Evolutionary conservation across 2,888 invertebrate genomes (phyloP).

Genomic region (Sclerodermus sp.): DNA sequence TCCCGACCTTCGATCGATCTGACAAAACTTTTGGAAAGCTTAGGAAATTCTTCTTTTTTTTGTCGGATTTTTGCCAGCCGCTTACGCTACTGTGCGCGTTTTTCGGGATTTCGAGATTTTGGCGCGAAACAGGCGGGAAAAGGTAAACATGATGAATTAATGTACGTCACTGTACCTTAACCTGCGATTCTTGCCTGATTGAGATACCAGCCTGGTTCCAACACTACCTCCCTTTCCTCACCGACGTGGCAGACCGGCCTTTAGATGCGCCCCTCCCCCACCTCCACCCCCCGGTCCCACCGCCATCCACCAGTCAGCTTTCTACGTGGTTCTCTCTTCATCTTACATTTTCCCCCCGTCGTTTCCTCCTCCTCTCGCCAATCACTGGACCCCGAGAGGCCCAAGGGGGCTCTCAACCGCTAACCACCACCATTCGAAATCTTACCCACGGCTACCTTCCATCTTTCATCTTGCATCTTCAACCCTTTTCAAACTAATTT

Average conservation of each 20-base stretch:
- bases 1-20: too few species aligned
- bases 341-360: not conserved
- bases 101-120: too few species aligned
- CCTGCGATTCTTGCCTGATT: conserved; percentile 52
- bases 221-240: conserved; percentile 30
- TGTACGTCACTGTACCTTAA: conserved; percentile 34
- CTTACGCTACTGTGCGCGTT: too few species aligned
- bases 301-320: conserved; percentile 3
- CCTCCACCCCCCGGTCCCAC: conserved; percentile 15
- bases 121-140: not conserved
- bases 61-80: too few species aligned
- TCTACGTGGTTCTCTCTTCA: conserved; percentile 24
- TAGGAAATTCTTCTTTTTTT: too few species aligned
- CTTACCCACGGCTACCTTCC: not conserved
- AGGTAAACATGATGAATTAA: not conserved
- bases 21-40: too few species aligned
- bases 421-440: too few species aligned
- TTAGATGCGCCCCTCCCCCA: conserved; percentile 29
- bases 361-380: not conserved
- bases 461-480: not conserved
- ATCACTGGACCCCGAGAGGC: not conserved
- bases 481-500: not conserved
- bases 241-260: conserved; percentile 27
- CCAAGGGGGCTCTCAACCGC: too few species aligned
- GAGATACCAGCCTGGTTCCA: conserved; percentile 53